Evolutionary conservation across 2,113 vertebrate species (phyloP), one percentile per base, ranked within the genome.

Genomic region (Toxotes chatareus): DNA sequence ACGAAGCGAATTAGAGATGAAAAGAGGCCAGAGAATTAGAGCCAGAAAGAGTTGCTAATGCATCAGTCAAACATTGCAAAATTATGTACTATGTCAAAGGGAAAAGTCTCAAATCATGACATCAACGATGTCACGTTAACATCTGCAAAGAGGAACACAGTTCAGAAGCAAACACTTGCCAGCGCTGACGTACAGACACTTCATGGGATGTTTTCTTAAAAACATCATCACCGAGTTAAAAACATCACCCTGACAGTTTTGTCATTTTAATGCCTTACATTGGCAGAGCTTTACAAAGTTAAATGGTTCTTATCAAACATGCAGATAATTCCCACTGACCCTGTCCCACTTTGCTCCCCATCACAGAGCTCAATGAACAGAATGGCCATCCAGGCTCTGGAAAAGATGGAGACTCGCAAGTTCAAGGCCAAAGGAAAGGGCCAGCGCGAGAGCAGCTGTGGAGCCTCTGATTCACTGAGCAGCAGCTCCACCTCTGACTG

Each of bases 351-450:
- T 16, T 13, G 1, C 64, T 34, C 16, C 63, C 14, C 46, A 8
- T 65, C 21, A 1, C 93, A 99, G 98, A 99, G 96, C 93, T 99
- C 98, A 42, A 97, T 99, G 97, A 99, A 98, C 92, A 96, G 98
- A 77, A 97, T 99, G 95, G 98, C 98, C 21, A 96, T 97, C 87
- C 98, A 99, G 89, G 98, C 98, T 5, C 91, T 99, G 90, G 98
- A 99, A 68, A 99, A 99, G 95, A 99, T 99, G 98, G 98, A 99
- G 90, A 99, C 98, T 1, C 95, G 97, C 19, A 99, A 99, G 91
- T 99, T 99, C 94, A 99, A 97, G 83, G 97, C 98, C 61, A 99
- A 99, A 94, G 95, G 92, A 76, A 99, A 99, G 84, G 96, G 95
- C 56, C 95, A 93, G 83, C 95, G 96, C 0, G 97, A 99, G 91